Percentiles rank a stretch among this genome's conserved stretches.
phyloP scores from a whole-genome alignment of 2,113 vertebrate genomes.

The Psittacara wagleri region DNA sequence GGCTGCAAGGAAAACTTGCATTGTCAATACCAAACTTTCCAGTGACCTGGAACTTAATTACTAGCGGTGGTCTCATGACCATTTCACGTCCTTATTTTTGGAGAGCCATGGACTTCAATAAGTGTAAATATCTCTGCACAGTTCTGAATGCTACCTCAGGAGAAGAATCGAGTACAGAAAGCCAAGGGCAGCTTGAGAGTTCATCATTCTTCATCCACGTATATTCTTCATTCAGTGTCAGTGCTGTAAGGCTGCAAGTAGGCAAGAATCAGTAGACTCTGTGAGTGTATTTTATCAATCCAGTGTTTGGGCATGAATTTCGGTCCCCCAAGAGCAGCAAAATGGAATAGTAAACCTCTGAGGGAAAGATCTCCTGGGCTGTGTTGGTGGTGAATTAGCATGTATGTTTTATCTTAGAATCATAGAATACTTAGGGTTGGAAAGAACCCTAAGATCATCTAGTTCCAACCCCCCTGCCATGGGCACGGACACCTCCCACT shows the following conservation, averaged over 20 bases:
- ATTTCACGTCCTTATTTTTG: background rate
- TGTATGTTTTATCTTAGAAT: background rate
- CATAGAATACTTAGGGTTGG: too few relatives aligned
- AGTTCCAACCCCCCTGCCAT: too few relatives aligned
- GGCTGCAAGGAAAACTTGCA: background rate
- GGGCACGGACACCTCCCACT: too few relatives aligned
- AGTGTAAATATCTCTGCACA: background rate
- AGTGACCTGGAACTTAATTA: background rate
- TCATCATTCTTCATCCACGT: background rate
- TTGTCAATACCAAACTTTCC: background rate
- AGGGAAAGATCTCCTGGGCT: background rate
- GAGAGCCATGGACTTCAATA: background rate
- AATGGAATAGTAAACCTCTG: background rate
- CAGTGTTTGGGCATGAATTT: background rate
- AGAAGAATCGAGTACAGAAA: background rate
- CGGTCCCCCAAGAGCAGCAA: background rate
- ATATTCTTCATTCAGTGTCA: fast-evolving
- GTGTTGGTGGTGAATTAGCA: background rate
- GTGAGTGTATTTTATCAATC: background rate
- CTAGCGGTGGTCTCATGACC: background rate
- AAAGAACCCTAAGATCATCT: too few relatives aligned
- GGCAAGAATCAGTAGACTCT: background rate
- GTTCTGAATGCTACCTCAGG: background rate
- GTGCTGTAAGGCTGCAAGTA: background rate
- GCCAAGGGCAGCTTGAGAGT: background rate